Base-by-base conservation (phyloP, 2,888 invertebrate genomes). In the Portevinia maculata region DNA sequence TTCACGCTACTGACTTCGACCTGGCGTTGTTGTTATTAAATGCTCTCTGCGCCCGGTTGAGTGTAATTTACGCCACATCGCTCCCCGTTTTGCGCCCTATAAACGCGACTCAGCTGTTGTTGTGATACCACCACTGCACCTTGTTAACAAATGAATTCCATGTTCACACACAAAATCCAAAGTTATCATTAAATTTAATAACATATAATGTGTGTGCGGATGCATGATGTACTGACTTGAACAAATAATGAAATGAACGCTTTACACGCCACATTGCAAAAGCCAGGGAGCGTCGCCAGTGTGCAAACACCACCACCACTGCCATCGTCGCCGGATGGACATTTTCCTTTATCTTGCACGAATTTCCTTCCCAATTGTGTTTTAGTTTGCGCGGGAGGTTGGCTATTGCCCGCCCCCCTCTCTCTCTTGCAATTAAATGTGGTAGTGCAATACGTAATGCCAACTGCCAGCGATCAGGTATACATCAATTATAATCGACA, bases 121-220 rank as follows among this genome's bases (percentile, higher is more conserved):
- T 55, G 15, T 17, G 34, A 37, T 52, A 28, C 67, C 17, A 34
- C 55, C 52, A 24, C 24, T 62, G 71, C 69, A 89, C 88, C 89
- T 89, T 89, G 90, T 90, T 90, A 89, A 90, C 90, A 89, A 90
- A 90, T 89, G 89, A 89, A 88, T 88, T 88, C 87, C 89, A 89
- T 90, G 90, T 90, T 90, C 89, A 89, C 89, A 90, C 90, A 89
- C 87, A 87, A 86, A 86, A 75, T 74, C 64, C 64, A 79, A 79
- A 69, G 62, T 74, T 79, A 84, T 84, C 79, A 84, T 84, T 84
- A 84, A 79, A 74, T 84, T 79, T 84, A 83, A 83, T 83, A 83
- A 78, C 62, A 83, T 76, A 60, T 78, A 65, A 52, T 65, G 37
- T 41, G 48, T 69, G 52, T 70, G 46, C 48, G 75, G 50, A 75